A percentile compares a stretch with the other conserved stretches of the same genome.
Conservation (phyloP, 2,888 invertebrate genomes). For the Ceraclea dissimilis region DNA sequence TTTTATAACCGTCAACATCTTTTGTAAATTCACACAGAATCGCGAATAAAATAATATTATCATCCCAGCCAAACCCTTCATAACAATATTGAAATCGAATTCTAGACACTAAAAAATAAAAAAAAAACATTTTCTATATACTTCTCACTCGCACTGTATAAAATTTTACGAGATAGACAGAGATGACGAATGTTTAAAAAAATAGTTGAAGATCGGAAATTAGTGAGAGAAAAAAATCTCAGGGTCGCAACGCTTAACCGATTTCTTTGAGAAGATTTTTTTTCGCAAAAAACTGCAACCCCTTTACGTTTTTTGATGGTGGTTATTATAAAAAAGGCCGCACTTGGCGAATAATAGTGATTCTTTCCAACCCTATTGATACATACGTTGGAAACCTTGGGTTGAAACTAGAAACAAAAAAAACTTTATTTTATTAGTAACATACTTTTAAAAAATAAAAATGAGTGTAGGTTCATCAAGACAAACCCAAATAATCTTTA, state of each 20-base stretch:
- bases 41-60: conserved; percentile 6
- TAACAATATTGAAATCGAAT: neutral
- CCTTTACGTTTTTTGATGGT: conserved; percentile 6
- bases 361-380: too few relatives aligned
- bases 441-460: too few relatives aligned
- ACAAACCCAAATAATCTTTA: too few relatives aligned
- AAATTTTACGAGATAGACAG: neutral
- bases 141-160: neutral
- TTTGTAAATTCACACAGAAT: conserved; percentile 19
- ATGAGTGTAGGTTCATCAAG: too few relatives aligned
- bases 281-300: conserved; percentile 19
- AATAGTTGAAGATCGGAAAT: conserved; percentile 4
- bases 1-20: conserved; percentile 19
- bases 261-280: conserved; percentile 16
- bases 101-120: too few relatives aligned
- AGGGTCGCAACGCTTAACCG: conserved; percentile 24
- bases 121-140: neutral
- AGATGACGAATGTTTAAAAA: neutral
- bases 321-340: conserved; percentile 17
- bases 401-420: too few relatives aligned
- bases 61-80: conserved; percentile 6
- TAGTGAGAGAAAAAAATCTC: conserved; percentile 16
- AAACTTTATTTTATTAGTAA: too few relatives aligned
- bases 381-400: too few relatives aligned
- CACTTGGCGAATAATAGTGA: conserved; percentile 21